Conservation (phyloP, 2,113 vertebrate species). For the Laticauda colubrina region DNA sequence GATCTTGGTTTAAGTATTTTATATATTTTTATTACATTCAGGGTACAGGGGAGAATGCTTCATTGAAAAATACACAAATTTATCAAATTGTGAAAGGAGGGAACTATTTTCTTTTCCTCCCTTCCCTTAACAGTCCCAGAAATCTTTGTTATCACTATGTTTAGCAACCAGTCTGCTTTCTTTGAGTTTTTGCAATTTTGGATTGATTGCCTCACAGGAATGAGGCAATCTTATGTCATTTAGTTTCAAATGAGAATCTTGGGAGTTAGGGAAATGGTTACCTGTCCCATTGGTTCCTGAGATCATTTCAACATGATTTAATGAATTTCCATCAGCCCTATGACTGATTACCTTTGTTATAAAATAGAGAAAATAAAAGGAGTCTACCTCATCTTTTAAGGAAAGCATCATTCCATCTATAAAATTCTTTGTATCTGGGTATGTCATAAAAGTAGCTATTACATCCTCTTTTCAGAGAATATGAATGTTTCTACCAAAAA, state of each 20-base stretch:
- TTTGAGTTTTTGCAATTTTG: not conserved
- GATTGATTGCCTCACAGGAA: not conserved
- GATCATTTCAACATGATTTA: not conserved
- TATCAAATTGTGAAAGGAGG: not conserved
- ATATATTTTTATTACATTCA: not conserved
- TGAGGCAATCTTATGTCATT: not conserved
- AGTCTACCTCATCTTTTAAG: not conserved
- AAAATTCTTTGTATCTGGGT: not conserved
- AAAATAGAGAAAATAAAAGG: not conserved
- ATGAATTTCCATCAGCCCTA: not conserved
- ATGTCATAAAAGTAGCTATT: not conserved
- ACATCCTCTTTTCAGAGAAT: not conserved
- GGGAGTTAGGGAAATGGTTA: not conserved
- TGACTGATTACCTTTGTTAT: not conserved
- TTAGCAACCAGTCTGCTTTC: not conserved
- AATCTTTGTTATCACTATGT: not conserved
- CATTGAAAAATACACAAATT: not conserved
- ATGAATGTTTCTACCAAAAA: not conserved
- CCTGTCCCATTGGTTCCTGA: not conserved
- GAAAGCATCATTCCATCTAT: not conserved
- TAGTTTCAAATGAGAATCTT: not conserved
- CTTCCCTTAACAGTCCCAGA: not conserved
- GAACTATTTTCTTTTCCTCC: not conserved
- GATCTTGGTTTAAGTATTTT: not conserved
- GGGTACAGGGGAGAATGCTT: not conserved